Base-by-base conservation (phyloP, 2,888 invertebrate species). In the Barypeithes pellucidus region DNA sequence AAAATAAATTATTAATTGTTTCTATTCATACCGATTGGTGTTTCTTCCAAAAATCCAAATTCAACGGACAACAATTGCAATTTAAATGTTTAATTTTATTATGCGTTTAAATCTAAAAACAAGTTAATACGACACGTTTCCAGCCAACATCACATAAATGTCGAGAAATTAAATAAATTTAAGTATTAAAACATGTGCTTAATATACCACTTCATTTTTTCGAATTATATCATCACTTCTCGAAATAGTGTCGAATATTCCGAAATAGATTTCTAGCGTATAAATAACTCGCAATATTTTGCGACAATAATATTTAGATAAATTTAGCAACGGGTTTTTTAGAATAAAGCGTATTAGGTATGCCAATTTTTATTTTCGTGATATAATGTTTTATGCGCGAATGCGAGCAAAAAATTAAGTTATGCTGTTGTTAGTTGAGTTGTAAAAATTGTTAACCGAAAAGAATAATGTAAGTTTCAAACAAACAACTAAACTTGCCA, bases 291-390 rank as follows among this genome's bases (percentile, higher is more conserved):
- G 11, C 20, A 47, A 20, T 47, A 9, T 50, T 24, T 22, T 20
- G 50, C n/a, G 50, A 50, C 50, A 50, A 50, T 50, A 50, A 50
- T 50, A 50, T 50, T 50, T 50, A 29, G 16, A 41, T 62, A 62
- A n/a, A 47, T 62, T 47, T 62, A 62, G 62, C 45, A 1, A 29
- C 20, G 29, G 16, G 12, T 29, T 16, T 24, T 29, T 62, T 45
- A 47, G 33, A 62, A 62, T 62, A 16, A 62, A 62, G 14, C 33
- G 45, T 47, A 47, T 24, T 20, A 8, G 14, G n/a, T 20, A n/a
- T 62, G 62, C 62, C 62, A 62, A 62, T 29, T 47, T 45, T 62
- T 62, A 47, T 62, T 62, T 62, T 47, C 16, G 29, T 62, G 7
- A 33, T 62, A 47, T 43, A 43, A 43, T 43, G n/a, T n/a, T n/a